Evolutionary conservation across 2,888 invertebrate genomes (phyloP).

Genomic region (Drosophila tripunctata): DNA sequence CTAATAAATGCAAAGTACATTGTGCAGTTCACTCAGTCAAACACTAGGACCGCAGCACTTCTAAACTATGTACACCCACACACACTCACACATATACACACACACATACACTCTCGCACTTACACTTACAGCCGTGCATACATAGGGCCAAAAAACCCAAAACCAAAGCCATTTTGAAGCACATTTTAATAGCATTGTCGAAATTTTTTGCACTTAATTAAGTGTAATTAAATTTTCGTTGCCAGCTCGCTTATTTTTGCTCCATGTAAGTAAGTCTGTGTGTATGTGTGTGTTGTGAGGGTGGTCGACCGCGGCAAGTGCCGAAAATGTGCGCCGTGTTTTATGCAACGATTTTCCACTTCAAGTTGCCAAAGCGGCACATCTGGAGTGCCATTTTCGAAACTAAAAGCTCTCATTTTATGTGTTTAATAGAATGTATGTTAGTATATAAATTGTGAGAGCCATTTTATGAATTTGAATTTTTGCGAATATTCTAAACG

Average conservation of each 20-base stretch:
- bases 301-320: slow-evolving; percentile 34
- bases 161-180: slow-evolving; percentile 72
- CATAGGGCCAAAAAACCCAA: slow-evolving; percentile 45
- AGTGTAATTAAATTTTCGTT: slow-evolving; percentile 77
- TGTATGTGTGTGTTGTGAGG: neutral
- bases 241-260: slow-evolving; percentile 59
- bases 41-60: slow-evolving; percentile 30
- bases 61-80: slow-evolving; percentile 27
- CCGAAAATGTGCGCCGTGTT: slow-evolving; percentile 65
- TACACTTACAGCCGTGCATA: slow-evolving; percentile 16
- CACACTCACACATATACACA: slow-evolving; percentile 17
- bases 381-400: slow-evolving; percentile 57
- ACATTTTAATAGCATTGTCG: slow-evolving; percentile 77
- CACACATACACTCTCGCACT: slow-evolving; percentile 17
- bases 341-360: slow-evolving; percentile 61
- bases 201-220: slow-evolving; percentile 79
- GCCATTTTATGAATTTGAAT: slow-evolving; percentile 1
- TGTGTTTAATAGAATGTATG: slow-evolving; percentile 9
- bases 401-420: slow-evolving; percentile 39
- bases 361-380: slow-evolving; percentile 53
- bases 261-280: slow-evolving; percentile 2
- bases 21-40: slow-evolving; percentile 48
- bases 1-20: slow-evolving; percentile 77
- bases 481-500: slow-evolving; percentile 4
- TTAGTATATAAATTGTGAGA: no score